phyloP scores from a whole-genome alignment of 2,888 invertebrate species.

The Dryocosmus kuriphilus region DNA sequence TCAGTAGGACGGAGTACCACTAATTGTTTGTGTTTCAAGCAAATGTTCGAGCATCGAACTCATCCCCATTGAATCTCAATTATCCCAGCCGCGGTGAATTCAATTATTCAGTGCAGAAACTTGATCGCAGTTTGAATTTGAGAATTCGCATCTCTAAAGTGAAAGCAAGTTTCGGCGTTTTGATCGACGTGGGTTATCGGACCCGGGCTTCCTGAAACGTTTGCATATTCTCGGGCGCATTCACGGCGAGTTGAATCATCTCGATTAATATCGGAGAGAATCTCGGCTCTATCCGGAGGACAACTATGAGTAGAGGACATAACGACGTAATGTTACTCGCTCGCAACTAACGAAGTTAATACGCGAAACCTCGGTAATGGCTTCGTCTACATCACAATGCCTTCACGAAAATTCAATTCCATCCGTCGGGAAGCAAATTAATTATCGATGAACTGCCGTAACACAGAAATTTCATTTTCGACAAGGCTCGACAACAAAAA shows the following conservation, averaged over 20 bases:
- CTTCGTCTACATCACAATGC: slow-evolving; percentile 56
- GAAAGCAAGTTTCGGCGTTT: not conserved
- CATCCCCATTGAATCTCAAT: slow-evolving; percentile 38
- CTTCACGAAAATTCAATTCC: slow-evolving; percentile 60
- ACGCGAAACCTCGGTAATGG: slow-evolving; percentile 57
- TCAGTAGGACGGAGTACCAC: not conserved
- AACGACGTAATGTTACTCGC: slow-evolving; percentile 58
- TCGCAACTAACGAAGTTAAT: slow-evolving; percentile 59
- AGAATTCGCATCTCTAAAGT: slow-evolving; percentile 6
- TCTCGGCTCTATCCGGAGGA: slow-evolving; percentile 30
- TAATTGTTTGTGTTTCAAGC: slow-evolving; percentile 6
- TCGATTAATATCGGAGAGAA: slow-evolving; percentile 22
- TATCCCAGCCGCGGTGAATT: not conserved
- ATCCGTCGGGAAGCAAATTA: slow-evolving; percentile 47
- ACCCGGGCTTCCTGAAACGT: not conserved
- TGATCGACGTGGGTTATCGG: slow-evolving; percentile 4
- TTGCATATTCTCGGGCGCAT: slow-evolving; percentile 14
- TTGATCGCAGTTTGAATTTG: slow-evolving; percentile 11
- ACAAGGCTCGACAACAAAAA: slow-evolving; percentile 18
- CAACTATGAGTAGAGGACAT: slow-evolving; percentile 56
- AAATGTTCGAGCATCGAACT: slow-evolving; percentile 23
- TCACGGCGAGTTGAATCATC: slow-evolving; percentile 13
- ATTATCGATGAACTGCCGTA: slow-evolving; percentile 50
- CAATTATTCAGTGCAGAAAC: slow-evolving; percentile 28
- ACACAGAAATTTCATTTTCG: slow-evolving; percentile 33